A percentile compares a stretch with the other conserved stretches of the same genome.
Conservation (phyloP, 2,797 vertebrate species). For the Micromesistius poutassou region DNA sequence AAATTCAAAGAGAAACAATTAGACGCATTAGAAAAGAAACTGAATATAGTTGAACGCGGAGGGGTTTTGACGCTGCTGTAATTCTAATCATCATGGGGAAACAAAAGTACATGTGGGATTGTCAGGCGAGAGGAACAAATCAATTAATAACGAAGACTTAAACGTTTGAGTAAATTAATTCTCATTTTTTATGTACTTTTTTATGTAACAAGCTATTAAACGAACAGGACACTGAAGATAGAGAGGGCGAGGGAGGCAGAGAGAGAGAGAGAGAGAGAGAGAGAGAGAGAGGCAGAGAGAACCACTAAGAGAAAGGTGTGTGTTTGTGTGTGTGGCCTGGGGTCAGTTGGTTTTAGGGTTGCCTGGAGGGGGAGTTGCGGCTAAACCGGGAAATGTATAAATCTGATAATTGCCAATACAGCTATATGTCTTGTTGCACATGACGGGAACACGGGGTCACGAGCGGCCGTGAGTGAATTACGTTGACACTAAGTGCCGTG, state of each 20-base stretch:
- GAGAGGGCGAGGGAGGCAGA: not conserved
- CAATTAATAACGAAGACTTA: conserved; percentile 1
- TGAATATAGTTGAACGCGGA: not conserved
- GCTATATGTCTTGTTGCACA: conserved; percentile 33
- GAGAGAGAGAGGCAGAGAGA: not conserved
- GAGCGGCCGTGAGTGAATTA: conserved; percentile 17
- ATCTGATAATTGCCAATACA: conserved; percentile 37
- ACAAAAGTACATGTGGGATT: not conserved
- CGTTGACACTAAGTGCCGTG: conserved; percentile 23
- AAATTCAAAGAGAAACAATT: not conserved
- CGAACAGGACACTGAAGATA: not conserved
- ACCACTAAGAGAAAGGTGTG: not conserved
- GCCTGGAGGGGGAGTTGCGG: not conserved
- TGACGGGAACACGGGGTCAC: conserved; percentile 44
- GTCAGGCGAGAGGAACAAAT: not conserved
- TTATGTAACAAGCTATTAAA: not conserved
- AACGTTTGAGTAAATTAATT: not conserved
- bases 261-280: not conserved
- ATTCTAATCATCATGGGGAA: not conserved
- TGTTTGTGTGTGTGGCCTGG: not conserved
- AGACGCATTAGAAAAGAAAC: not conserved
- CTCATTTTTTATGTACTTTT: not conserved
- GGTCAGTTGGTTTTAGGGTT: not conserved
- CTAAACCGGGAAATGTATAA: conserved; percentile 19
- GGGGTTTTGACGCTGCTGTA: not conserved